A percentile compares a stretch with the other conserved stretches of the same genome.
Conservation (phyloP, 2,888 invertebrate genomes). For the Euzetes globulus region DNA sequence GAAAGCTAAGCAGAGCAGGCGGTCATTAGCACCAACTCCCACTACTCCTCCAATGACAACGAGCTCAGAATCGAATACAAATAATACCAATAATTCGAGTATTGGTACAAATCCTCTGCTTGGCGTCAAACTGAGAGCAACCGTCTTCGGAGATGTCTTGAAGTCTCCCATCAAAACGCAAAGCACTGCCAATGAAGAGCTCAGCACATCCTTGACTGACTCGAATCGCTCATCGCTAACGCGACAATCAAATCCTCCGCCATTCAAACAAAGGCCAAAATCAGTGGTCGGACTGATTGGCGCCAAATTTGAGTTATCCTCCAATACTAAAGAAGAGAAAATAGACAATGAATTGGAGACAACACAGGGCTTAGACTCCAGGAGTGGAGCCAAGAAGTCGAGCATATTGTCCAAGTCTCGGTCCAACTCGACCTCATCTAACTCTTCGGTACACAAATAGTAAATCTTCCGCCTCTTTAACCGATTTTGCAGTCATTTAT, state of each 20-base stretch:
- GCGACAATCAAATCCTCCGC: slow-evolving; percentile 37
- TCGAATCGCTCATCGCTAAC: background rate
- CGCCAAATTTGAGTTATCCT: slow-evolving; percentile 36
- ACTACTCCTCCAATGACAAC: slow-evolving; percentile 3
- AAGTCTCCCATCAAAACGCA: slow-evolving; percentile 29
- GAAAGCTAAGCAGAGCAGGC: slow-evolving; percentile 41
- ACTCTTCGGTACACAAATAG: slow-evolving; percentile 1
- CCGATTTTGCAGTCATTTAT: too few relatives aligned
- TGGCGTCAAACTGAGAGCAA: slow-evolving; percentile 27
- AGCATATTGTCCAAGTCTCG: background rate
- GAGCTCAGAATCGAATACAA: background rate
- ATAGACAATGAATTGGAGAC: background rate
- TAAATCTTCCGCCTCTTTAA: too few relatives aligned
- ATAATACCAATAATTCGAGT: background rate
- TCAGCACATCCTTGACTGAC: background rate
- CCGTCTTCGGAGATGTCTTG: slow-evolving; percentile 31
- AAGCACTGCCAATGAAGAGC: slow-evolving; percentile 27
- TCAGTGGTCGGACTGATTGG: slow-evolving; percentile 40
- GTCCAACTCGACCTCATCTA: slow-evolving; percentile 1
- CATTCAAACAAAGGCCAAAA: slow-evolving; percentile 41
- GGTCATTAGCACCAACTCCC: slow-evolving; percentile 34
- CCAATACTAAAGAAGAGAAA: background rate
- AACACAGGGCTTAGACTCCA: background rate
- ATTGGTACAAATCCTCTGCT: background rate
- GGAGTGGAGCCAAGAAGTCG: slow-evolving; percentile 3